Base-by-base conservation (phyloP, 2,888 invertebrate species). In the Polymixis lichenea region DNA sequence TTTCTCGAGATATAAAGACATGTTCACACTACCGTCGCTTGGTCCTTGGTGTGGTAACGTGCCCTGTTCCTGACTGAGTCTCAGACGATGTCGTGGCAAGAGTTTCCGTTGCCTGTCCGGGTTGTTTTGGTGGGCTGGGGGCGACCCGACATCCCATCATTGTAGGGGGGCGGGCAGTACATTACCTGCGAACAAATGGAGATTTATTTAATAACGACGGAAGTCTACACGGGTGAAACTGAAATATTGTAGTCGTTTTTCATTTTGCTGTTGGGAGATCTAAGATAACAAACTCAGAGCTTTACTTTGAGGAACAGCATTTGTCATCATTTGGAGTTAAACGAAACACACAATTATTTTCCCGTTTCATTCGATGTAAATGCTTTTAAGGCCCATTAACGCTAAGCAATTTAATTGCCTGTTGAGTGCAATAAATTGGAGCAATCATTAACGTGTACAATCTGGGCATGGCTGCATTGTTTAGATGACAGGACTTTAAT, bases 41-140 rank as follows among this genome's bases (percentile, higher is more conserved):
- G 93, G 66, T 95, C 94, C 53, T 87, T 85, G 17, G 92, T 90
- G 74, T 80, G 82, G n/a, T 38, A 74, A 61, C 94, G 93, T 75
- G 93, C 86, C 89, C 95, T 95, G 86, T 93, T 93, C 79, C 93
- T 93, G 11, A 93, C 90, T 86, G 96, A 95, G 32, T 93, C 95
- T 96, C 96, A 95, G 87, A 97, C 96, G 75, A 96, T 95, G 87
- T 97, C 97, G 86, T 97, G 97, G 88, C 97, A 97, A 22, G 97
- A 97, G 92, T 97, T 97, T 22, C 98, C 98, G 91, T 97, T 97
- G 88, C 98, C 98, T 25, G 98, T 97, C 77, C 98, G 95, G 6
- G 98, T 98, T 0, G 98, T 97, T 91, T 97, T 98, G 60, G 98
- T 98, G 43, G 97, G 94, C 79, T 97, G 97, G 2, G 97, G 97